Evolutionary conservation across 2,113 vertebrate genomes (phyloP).

Genomic region (Rhabdornis inornatus): DNA sequence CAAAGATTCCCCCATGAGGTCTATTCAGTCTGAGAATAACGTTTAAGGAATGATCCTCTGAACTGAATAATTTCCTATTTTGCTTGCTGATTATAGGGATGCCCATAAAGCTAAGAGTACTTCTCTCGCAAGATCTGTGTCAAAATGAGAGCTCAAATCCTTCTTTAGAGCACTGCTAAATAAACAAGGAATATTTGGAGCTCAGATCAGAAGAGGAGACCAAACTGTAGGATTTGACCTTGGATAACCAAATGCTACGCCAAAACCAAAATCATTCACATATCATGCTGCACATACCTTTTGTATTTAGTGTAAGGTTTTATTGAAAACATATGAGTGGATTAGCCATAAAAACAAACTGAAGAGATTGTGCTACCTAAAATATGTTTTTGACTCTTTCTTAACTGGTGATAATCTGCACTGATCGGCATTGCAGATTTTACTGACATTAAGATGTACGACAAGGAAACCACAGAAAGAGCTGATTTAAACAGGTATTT

Average conservation of each 20-base stretch:
- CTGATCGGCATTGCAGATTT: conserved; percentile 65
- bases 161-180: background rate
- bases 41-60: conserved; percentile 18
- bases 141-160: conserved; percentile 7
- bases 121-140: background rate
- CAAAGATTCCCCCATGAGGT: background rate
- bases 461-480: conserved; percentile 54
- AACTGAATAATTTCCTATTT: conserved; percentile 16
- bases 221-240: background rate
- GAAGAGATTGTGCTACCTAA: conserved; percentile 33
- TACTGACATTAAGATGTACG: conserved; percentile 68
- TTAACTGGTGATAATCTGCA: conserved; percentile 69
- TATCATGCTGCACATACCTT: background rate
- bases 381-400: conserved; percentile 37
- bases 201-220: conserved; percentile 1
- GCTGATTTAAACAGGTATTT: conserved; percentile 65
- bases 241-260: background rate
- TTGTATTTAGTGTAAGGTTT: conserved; percentile 36
- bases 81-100: background rate
- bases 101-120: background rate
- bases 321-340: conserved; percentile 52
- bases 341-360: conserved; percentile 50
- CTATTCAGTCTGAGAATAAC: background rate
- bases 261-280: background rate
- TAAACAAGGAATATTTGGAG: background rate